Base-by-base conservation (phyloP, 2,113 vertebrate genomes). In the Danionella cerebrum region DNA sequence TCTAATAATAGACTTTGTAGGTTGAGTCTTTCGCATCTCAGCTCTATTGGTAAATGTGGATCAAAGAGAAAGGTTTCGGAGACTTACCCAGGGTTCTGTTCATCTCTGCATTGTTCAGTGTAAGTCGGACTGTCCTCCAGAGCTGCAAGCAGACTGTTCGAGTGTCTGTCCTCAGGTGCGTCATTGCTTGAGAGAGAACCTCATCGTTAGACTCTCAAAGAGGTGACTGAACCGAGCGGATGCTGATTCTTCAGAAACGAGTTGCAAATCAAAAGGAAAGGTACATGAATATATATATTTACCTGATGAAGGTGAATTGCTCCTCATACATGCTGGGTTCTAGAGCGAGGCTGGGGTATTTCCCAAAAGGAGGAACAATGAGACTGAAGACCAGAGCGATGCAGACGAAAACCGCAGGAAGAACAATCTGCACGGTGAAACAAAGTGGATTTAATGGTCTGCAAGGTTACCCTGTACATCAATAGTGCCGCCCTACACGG, bases 391-490 rank as follows among this genome's bases (percentile, higher is more conserved):
- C 82, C 70, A 99, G 87, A 29, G 96, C 96, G 22, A 98, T 97
- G 70, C 95, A 98, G 25, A 99, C 96, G 69, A 99, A 99, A 73
- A 98, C 93, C 12, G 96, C 95, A 1, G 96, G 96, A 29, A 97
- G 87, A 50, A 99, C 92, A 59, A 99, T 97, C 96, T 99, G 82
- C 65, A 90, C 84, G 9, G 3, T 19, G 6, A 33, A 53, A 9
- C 12, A 14, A 11, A 24, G 13, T 2, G 9, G 18, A 22, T 22
- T 12, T 38, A 38, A 39, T 18, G 1, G 38, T 9, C 4, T 22
- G 18, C 18, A 57, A 41, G 11, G 9, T 6, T 33, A 33, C 5
- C 29, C 5, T 6, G 5, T 6, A 33, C 29, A 33, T 6, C 39
- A 41, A n/a, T n/a, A n/a, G n/a, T n/a, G n/a, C n/a, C n/a, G n/a